Base-by-base conservation (phyloP, 2,888 invertebrate genomes). In the Cantharis nigra region DNA sequence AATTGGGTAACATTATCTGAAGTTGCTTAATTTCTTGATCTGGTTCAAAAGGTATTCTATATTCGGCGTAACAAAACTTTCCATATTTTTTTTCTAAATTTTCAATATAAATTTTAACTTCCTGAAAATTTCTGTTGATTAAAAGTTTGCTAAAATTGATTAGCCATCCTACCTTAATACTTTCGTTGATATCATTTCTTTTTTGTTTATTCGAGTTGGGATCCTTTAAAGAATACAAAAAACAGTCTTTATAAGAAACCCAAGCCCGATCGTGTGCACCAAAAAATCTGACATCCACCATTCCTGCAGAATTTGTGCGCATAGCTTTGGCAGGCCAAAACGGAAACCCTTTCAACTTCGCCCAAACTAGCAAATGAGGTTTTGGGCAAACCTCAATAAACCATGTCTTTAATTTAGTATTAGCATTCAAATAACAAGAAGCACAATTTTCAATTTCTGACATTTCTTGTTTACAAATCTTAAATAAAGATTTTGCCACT, bases 311-410 rank as follows among this genome's bases (percentile, higher is more conserved):
- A 80, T 91, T 91, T 20, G 91, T 89, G 76, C 92, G 93, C 94
- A 96, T 95, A 0, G 94, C 96, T 89, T 98, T 98, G 0, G 97
- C 98, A 0, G 98, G 98, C 98, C 98, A 99, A 88, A 95, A 98
- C 0, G 98, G 98, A 85, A 98, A 98, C 88, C 93, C 98, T 90
- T 98, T 97, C 11, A 98, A 90, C 87, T 98, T 98, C 0, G 98
- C 98, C 98, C 98, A 99, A 0, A 98, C 94, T 75, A 98, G 88
- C 14, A 96, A 90, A 89, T 98, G 98, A 0, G 98, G 98, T 75
- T 93, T 93, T 20, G 94, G 93, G 89, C 98, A 98, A 2, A 97
- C 96, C 85, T 97, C 96, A 0, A 96, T 93, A 89, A 98, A 98
- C 97, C 98, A 98, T 0, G 93, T 92, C 76, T 94, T 93, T 72